A percentile compares a stretch with the other conserved stretches of the same genome.
Evolutionary conservation across 2,113 vertebrate species (phyloP).

Genomic region (Chionodraco myersi): DNA sequence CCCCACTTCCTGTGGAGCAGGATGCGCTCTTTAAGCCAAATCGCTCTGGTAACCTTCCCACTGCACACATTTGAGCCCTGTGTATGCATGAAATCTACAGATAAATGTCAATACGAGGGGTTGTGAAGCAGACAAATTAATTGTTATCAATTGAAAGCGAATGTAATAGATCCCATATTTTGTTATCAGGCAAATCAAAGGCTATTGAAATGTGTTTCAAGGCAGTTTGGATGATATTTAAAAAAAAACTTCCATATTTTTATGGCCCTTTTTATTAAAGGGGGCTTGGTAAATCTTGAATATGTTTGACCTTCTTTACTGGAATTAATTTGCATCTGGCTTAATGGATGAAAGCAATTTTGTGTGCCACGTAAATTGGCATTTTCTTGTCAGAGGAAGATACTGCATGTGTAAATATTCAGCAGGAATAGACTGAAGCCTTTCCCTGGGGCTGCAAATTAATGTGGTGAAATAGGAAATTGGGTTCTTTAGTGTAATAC

Average conservation of each 20-base stretch:
- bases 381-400: conserved; percentile 55
- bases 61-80: conserved; percentile 39
- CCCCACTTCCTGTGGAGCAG: conserved; percentile 50
- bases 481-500: conserved; percentile 26
- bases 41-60: conserved; percentile 66
- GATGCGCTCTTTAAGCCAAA: conserved; percentile 65
- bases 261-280: conserved; percentile 36
- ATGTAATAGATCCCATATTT: conserved; percentile 8
- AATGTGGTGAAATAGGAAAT: conserved; percentile 45
- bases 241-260: conserved; percentile 33
- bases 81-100: conserved; percentile 12
- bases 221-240: background rate
- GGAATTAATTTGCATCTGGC: conserved; percentile 71
- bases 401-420: conserved; percentile 65
- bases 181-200: conserved; percentile 15
- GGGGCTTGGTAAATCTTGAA: conserved; percentile 53
- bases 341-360: conserved; percentile 68
- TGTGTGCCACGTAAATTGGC: conserved; percentile 61
- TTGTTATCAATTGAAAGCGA: conserved; percentile 14
- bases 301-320: conserved; percentile 73
- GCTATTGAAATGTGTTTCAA: conserved; percentile 6
- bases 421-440: conserved; percentile 41
- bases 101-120: conserved; percentile 13
- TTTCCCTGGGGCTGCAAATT: conserved; percentile 49
- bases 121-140: background rate